These are phyloP conservation scores for Muscina levida DNA, from an alignment of 2,888 invertebrate genomes.

Conservation along the genomic window DNA sequence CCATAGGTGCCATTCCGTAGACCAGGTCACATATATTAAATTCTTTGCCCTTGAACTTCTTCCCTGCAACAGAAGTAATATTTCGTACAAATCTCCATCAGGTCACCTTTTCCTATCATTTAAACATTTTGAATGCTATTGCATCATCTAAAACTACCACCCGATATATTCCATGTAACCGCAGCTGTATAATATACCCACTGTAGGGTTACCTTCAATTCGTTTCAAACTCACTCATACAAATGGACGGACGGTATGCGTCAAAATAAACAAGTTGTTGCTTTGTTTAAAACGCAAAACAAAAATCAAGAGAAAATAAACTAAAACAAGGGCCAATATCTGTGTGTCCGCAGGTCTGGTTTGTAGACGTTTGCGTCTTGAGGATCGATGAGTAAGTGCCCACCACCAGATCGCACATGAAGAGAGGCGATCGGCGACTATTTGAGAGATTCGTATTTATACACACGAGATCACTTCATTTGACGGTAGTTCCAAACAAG, in stretches of 20 bases:
- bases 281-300: conserved; percentile 20
- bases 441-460: conserved; percentile 49
- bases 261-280: conserved; percentile 1
- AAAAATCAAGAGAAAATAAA: conserved; percentile 23
- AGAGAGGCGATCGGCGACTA: conserved; percentile 25
- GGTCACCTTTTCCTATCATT: too few species aligned
- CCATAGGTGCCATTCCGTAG: too few species aligned
- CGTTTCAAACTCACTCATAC: background rate
- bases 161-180: too few species aligned
- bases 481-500: conserved; percentile 50
- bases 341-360: conserved; percentile 13
- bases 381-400: conserved; percentile 44
- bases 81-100: too few species aligned
- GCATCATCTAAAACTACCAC: too few species aligned
- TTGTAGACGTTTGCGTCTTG: conserved; percentile 16
- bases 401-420: background rate
- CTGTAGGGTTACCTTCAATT: too few species aligned
- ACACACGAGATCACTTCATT: conserved; percentile 46
- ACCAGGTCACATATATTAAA: too few species aligned
- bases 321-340: conserved; percentile 31
- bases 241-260: background rate
- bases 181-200: too few species aligned
- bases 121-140: too few species aligned
- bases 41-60: too few species aligned
- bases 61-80: too few species aligned